phyloP scores from a whole-genome alignment of 2,888 invertebrate genomes.

The Thereva unica region DNA sequence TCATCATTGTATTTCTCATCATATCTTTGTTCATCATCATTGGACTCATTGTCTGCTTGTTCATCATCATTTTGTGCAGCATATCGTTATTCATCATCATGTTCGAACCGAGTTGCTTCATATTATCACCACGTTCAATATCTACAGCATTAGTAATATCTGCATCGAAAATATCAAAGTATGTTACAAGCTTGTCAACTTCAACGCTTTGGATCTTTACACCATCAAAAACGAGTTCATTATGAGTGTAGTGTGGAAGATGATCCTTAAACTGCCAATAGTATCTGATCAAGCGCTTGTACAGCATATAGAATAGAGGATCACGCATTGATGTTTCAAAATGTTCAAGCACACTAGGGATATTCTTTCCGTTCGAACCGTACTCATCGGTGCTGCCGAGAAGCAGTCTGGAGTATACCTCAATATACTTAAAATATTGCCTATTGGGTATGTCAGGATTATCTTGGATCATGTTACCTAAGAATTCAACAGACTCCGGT shows the following conservation, averaged over 20 bases:
- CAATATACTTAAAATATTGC: conserved; percentile 64
- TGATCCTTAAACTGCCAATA: conserved; percentile 65
- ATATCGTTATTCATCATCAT: no score
- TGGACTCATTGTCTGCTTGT: no score
- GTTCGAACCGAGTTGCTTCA: conserved; percentile 59
- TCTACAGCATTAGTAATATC: conserved; percentile 66
- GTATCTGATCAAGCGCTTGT: conserved; percentile 64
- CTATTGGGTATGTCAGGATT: conserved; percentile 66
- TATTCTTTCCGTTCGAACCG: background rate
- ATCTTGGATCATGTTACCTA: conserved; percentile 69
- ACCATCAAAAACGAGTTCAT: conserved; percentile 65
- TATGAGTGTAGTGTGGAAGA: conserved; percentile 65
- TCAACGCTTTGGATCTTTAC: conserved; percentile 65
- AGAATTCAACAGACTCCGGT: conserved; percentile 66
- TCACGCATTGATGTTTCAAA: conserved; percentile 72
- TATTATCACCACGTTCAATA: conserved; percentile 49
- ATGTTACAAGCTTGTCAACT: conserved; percentile 67
- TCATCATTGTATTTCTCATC: no score
- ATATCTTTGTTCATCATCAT: no score
- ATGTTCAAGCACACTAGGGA: conserved; percentile 58
- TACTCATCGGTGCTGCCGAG: conserved; percentile 59
- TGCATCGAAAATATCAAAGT: conserved; percentile 67
- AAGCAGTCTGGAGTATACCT: conserved; percentile 63
- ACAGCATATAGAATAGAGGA: conserved; percentile 72
- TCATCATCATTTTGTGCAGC: no score